Percentiles rank a stretch among this genome's conserved stretches.
Evolutionary conservation across 2,888 invertebrate genomes (phyloP).

Genomic region (Drosophila nigricruria): DNA sequence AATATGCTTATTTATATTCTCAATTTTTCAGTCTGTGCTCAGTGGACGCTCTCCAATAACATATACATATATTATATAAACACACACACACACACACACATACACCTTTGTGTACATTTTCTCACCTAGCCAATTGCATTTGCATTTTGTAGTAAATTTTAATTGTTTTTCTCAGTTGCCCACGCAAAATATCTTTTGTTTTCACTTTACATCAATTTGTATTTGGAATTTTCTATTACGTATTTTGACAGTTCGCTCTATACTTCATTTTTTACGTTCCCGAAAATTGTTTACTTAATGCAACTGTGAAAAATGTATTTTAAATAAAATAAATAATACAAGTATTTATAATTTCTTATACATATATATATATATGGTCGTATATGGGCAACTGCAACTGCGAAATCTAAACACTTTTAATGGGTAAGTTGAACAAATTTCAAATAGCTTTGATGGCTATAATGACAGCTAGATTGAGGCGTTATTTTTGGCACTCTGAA

Average conservation of each 20-base stretch:
- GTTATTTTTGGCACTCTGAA: neutral
- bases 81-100: constrained; percentile 2
- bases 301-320: constrained; percentile 12
- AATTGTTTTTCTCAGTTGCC: constrained; percentile 24
- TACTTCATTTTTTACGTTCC: constrained; percentile 49
- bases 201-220: constrained; percentile 1
- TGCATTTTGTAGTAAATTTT: constrained; percentile 47
- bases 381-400: neutral
- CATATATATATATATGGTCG: neutral
- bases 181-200: neutral
- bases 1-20: constrained; percentile 20
- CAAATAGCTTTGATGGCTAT: neutral
- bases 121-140: constrained; percentile 63
- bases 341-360: neutral
- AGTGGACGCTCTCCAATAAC: constrained; percentile 21
- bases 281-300: constrained; percentile 8
- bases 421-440: neutral
- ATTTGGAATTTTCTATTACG: neutral
- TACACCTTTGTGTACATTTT: constrained; percentile 24
- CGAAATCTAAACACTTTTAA: constrained; percentile 1
- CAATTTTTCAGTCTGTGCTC: constrained; percentile 22
- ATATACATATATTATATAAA: constrained; percentile 2
- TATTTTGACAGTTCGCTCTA: constrained; percentile 22
- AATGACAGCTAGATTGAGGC: neutral
- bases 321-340: constrained; percentile 24